Conservation (phyloP, 2,797 vertebrate species). For the Poeciliopsis paucimaculata region DNA sequence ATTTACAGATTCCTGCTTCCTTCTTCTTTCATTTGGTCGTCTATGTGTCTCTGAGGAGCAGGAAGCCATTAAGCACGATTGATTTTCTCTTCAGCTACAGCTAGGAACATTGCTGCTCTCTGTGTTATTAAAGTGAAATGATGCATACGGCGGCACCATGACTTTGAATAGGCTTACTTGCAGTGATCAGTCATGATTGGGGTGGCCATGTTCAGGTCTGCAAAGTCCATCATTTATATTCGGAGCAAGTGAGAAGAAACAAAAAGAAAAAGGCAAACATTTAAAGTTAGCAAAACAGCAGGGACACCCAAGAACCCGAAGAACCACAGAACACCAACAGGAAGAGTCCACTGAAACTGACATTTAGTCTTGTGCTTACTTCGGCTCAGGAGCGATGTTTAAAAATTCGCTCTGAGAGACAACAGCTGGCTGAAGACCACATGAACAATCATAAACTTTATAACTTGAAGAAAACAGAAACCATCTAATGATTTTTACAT, state of each 20-base stretch:
- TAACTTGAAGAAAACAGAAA: conserved; percentile 18
- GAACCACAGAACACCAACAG: conserved; percentile 41
- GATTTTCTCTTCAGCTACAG: conserved; percentile 54
- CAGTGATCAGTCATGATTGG: conserved; percentile 42
- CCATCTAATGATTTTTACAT: neutral
- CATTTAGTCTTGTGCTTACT: conserved; percentile 63
- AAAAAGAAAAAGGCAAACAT: conserved; percentile 19
- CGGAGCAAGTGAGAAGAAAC: neutral
- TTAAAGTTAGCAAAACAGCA: conserved; percentile 18
- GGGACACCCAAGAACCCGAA: conserved; percentile 21
- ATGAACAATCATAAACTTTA: conserved; percentile 31
- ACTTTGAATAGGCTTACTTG: conserved; percentile 39
- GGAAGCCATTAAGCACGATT: conserved; percentile 53
- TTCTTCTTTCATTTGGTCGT: conserved; percentile 5
- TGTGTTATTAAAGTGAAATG: conserved; percentile 63
- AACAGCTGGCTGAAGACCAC: conserved; percentile 43
- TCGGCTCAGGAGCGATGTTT: conserved; percentile 53
- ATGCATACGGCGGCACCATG: conserved; percentile 43
- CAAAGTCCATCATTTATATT: conserved; percentile 24
- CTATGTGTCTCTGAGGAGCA: conserved; percentile 38
- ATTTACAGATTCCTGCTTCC: neutral
- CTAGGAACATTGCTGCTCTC: conserved; percentile 52
- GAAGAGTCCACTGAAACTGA: conserved; percentile 45
- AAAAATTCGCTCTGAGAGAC: conserved; percentile 39
- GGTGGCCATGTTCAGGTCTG: conserved; percentile 30